Evolutionary conservation across 2,113 vertebrate species (phyloP).

Genomic region (Lycaon pictus): DNA sequence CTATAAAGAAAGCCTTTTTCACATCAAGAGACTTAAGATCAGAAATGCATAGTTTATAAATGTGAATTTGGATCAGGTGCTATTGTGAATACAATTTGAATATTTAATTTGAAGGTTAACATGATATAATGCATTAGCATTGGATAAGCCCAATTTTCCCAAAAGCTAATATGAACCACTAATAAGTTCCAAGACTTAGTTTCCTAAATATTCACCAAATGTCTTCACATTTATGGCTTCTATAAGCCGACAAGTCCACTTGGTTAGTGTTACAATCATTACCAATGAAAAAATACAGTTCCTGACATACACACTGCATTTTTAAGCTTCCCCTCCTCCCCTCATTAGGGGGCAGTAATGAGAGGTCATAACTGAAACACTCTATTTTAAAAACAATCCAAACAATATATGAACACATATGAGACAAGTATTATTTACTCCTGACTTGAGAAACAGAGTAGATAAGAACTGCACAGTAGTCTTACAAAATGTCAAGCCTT

Average conservation of each 20-base stretch:
- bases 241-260: background rate
- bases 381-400: background rate
- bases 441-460: background rate
- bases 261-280: background rate
- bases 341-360: background rate
- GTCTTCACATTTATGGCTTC: background rate
- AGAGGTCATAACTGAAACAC: background rate
- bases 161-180: background rate
- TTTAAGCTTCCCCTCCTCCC: background rate
- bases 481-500: background rate
- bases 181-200: background rate
- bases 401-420: background rate
- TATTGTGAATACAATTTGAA: background rate
- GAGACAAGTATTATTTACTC: background rate
- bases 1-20: background rate
- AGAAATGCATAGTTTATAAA: background rate
- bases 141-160: background rate
- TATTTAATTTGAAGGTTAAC: constrained; percentile 4
- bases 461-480: background rate
- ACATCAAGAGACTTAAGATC: background rate
- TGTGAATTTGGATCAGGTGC: background rate
- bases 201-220: background rate
- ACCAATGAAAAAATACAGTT: background rate
- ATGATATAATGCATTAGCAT: background rate
- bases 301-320: background rate